Conservation (phyloP, 2,888 invertebrate genomes). For the Scaptomyza caliginosa region DNA sequence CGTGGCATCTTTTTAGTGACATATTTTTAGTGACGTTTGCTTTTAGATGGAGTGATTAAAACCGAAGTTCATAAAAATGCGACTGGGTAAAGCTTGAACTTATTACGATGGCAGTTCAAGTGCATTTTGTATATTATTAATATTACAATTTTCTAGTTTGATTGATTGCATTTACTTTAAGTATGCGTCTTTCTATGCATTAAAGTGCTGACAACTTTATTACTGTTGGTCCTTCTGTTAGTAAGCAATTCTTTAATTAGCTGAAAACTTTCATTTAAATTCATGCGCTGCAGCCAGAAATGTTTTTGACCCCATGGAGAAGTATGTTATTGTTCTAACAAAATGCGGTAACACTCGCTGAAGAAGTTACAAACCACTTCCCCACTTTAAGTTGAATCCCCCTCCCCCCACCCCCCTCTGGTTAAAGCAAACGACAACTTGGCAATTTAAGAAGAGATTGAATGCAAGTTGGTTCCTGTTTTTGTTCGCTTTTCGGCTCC, state of each 20-base stretch:
- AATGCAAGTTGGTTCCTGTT: conserved; percentile 36
- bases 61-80: background rate
- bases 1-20: conserved; percentile 1
- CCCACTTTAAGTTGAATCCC: background rate
- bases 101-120: background rate
- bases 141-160: background rate
- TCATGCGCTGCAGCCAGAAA: conserved; percentile 1
- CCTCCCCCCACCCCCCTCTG: too few species aligned
- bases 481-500: conserved; percentile 22
- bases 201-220: background rate
- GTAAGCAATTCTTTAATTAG: background rate
- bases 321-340: conserved; percentile 28
- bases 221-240: background rate
- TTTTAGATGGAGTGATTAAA: background rate
- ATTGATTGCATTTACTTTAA: background rate
- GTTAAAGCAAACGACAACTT: conserved; percentile 34
- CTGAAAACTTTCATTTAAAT: conserved; percentile 5
- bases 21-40: conserved; percentile 14
- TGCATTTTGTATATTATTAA: background rate
- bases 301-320: conserved; percentile 17
- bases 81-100: background rate
- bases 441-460: conserved; percentile 42
- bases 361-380: background rate
- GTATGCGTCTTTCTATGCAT: background rate
- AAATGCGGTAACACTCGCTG: conserved; percentile 26